These are phyloP conservation scores for Pocillopora verrucosa DNA, from an alignment of 64 coral and sea anemone species.

Conservation along the genomic window DNA sequence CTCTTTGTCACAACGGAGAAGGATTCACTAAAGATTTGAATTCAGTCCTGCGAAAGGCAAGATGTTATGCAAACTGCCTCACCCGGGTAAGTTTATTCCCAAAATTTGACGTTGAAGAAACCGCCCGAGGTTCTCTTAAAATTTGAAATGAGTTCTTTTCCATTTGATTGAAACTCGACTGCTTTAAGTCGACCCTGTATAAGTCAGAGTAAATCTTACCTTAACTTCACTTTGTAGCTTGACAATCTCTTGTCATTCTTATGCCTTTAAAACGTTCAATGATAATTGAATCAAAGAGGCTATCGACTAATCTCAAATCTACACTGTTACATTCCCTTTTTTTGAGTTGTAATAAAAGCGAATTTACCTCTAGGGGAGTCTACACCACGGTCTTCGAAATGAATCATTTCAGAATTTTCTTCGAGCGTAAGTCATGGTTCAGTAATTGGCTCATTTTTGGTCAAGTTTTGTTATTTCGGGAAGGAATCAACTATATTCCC, in stretches of 20 bases:
- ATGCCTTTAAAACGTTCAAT: not conserved
- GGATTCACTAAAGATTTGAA: not conserved
- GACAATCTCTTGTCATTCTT: not conserved
- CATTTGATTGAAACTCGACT: not conserved
- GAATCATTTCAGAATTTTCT: too few relatives aligned
- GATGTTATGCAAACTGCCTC: constrained; percentile 62
- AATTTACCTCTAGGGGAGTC: too few relatives aligned
- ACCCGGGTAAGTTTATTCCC: not conserved
- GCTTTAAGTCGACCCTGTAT: not conserved
- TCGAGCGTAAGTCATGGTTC: too few relatives aligned
- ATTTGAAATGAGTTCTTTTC: not conserved
- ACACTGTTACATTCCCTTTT: too few relatives aligned
- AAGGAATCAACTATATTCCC: not conserved
- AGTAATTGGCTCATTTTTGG: not conserved
- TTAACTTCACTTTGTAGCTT: not conserved
- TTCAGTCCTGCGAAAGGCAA: constrained; percentile 2
- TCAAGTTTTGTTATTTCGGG: too few relatives aligned
- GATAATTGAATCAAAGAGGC: too few relatives aligned
- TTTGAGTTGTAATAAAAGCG: too few relatives aligned
- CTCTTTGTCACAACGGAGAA: not conserved
- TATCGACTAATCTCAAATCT: not conserved
- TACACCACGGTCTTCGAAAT: too few relatives aligned
- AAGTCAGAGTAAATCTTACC: not conserved
- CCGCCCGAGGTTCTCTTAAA: not conserved
- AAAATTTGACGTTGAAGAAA: not conserved